Evolutionary conservation across 2,113 vertebrate species (phyloP).

Genomic region (Neogobius melanostomus): DNA sequence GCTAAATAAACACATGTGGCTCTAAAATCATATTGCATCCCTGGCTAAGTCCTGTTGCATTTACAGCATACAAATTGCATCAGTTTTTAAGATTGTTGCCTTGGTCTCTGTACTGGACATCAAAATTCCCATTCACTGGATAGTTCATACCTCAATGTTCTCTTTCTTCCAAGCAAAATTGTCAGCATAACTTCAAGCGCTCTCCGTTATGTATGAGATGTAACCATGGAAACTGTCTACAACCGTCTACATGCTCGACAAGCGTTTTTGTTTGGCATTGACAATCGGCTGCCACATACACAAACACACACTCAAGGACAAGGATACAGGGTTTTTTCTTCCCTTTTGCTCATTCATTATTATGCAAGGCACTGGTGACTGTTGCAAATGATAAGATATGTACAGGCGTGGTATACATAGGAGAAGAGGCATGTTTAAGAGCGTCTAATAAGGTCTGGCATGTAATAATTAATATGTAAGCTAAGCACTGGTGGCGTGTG

Average conservation of each 20-base stretch:
- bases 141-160: slow-evolving; percentile 51
- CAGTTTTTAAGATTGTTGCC: too few relatives aligned
- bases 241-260: slow-evolving; percentile 70
- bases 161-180: slow-evolving; percentile 52
- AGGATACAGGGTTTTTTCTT: neutral
- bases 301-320: slow-evolving; percentile 11
- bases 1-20: too few relatives aligned
- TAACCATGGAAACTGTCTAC: slow-evolving; percentile 82
- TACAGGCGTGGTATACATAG: neutral
- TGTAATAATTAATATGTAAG: neutral
- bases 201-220: slow-evolving; percentile 61
- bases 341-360: slow-evolving; percentile 50
- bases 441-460: neutral
- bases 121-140: slow-evolving; percentile 30
- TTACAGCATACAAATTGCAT: too few relatives aligned
- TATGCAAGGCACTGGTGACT: slow-evolving; percentile 45
- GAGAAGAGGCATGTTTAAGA: neutral
- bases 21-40: too few relatives aligned
- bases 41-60: too few relatives aligned
- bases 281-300: slow-evolving; percentile 40
- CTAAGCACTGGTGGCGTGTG: neutral
- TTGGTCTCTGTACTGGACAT: neutral
- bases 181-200: slow-evolving; percentile 51
- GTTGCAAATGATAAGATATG: slow-evolving; percentile 9
- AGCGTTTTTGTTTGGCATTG: slow-evolving; percentile 56